phyloP scores from a whole-genome alignment of 1,140 invertebrate genomes.

The Asbolus verrucosus region DNA sequence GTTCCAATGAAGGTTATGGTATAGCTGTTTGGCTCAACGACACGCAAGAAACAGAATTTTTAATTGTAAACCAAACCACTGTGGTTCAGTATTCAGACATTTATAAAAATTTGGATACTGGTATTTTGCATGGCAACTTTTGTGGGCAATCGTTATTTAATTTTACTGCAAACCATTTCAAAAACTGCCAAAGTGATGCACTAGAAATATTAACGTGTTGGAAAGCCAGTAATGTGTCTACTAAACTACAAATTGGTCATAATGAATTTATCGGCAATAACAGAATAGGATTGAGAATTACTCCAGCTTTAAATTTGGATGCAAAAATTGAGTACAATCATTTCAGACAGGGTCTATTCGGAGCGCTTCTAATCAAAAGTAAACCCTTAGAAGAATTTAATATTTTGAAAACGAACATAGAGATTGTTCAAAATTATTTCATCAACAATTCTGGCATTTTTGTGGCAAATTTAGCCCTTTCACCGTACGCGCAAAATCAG shows the following conservation, averaged over 20 bases:
- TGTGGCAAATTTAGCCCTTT: slow-evolving; percentile 88
- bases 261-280: slow-evolving; percentile 85
- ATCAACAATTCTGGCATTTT: slow-evolving; percentile 87
- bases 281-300: slow-evolving; percentile 81
- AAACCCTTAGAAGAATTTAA: slow-evolving; percentile 79
- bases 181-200: slow-evolving; percentile 79
- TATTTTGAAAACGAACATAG: slow-evolving; percentile 74
- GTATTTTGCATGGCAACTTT: slow-evolving; percentile 85
- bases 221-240: slow-evolving; percentile 70
- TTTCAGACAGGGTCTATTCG: slow-evolving; percentile 84
- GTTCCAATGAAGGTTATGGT: slow-evolving; percentile 87
- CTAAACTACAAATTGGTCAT: slow-evolving; percentile 84
- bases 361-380: slow-evolving; percentile 90
- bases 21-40: slow-evolving; percentile 90
- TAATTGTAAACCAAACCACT: slow-evolving; percentile 85
- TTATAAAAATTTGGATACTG: slow-evolving; percentile 84
- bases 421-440: slow-evolving; percentile 92
- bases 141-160: slow-evolving; percentile 83
- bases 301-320: slow-evolving; percentile 86
- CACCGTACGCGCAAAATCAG: slow-evolving; percentile 85
- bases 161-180: slow-evolving; percentile 88
- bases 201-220: slow-evolving; percentile 86
- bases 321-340: slow-evolving; percentile 88
- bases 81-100: slow-evolving; percentile 89
- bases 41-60: slow-evolving; percentile 82